A percentile compares a stretch with the other conserved stretches of the same genome.
Evolutionary conservation across 2,797 vertebrate species (phyloP).

Genomic region (Podarcis lilfordi): DNA sequence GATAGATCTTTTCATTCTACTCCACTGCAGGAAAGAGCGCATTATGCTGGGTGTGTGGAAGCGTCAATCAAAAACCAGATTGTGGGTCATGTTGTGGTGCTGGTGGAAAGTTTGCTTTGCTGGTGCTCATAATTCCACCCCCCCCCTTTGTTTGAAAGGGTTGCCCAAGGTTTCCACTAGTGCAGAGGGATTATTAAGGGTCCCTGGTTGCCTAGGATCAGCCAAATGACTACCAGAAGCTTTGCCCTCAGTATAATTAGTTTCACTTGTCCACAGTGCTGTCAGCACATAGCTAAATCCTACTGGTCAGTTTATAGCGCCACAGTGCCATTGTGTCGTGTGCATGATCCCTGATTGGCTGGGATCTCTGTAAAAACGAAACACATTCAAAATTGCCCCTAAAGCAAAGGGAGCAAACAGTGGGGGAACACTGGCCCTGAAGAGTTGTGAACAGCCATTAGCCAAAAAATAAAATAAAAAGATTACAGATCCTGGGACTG

Average conservation of each 20-base stretch:
- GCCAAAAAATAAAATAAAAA: not conserved
- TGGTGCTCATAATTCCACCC: too few species aligned
- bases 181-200: not conserved
- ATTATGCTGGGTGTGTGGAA: not conserved
- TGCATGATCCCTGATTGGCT: not conserved
- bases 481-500: not conserved
- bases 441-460: not conserved
- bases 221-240: not conserved
- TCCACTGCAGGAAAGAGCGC: not conserved
- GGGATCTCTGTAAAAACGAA: not conserved
- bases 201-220: not conserved
- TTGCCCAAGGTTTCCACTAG: not conserved
- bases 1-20: too few species aligned
- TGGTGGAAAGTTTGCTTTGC: not conserved
- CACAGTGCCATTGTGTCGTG: too few species aligned
- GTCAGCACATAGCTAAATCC: too few species aligned
- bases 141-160: not conserved
- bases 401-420: not conserved
- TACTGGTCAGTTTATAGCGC: too few species aligned
- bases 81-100: not conserved
- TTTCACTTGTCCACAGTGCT: too few species aligned
- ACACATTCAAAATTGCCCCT: not conserved
- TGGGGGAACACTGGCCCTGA: not conserved
- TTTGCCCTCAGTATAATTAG: not conserved
- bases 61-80: not conserved